These are phyloP conservation scores for Neomicropteryx cornuta DNA, from an alignment of 1,140 invertebrate genomes.

Conservation along the genomic window DNA sequence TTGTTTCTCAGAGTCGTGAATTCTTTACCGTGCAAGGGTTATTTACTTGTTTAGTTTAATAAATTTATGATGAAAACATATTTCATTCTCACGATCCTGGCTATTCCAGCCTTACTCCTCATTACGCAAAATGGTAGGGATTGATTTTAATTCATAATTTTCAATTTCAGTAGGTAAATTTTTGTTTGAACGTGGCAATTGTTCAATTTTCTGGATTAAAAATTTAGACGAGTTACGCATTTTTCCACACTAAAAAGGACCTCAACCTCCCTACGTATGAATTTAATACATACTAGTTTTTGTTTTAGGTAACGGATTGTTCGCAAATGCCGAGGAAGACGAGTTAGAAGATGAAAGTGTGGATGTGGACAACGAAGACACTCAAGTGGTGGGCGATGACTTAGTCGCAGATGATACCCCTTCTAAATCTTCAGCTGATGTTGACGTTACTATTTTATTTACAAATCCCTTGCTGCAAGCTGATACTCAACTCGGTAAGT, in stretches of 20 bases:
- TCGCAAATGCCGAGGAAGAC: conserved; percentile 61
- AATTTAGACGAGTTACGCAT: conserved; percentile 3
- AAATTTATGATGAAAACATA: conserved; percentile 37
- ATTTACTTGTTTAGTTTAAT: too few species aligned
- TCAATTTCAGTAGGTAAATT: conserved; percentile 9
- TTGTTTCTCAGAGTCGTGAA: too few species aligned
- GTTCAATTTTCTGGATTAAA: background rate
- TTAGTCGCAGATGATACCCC: conserved; percentile 64
- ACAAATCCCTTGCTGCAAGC: conserved; percentile 63
- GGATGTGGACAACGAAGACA: conserved; percentile 61
- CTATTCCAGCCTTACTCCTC: conserved; percentile 40
- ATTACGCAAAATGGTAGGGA: conserved; percentile 38
- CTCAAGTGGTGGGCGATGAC: conserved; percentile 48
- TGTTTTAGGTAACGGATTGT: conserved; percentile 45
- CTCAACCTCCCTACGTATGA: conserved; percentile 2
- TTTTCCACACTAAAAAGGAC: too few species aligned
- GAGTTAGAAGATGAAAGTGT: conserved; percentile 65
- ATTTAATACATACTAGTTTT: conserved; percentile 1
- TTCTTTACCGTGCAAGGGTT: too few species aligned
- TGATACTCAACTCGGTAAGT: conserved; percentile 47
- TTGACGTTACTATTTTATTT: conserved; percentile 86
- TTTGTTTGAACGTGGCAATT: conserved; percentile 15
- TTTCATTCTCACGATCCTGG: conserved; percentile 36
- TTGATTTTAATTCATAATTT: conserved; percentile 10
- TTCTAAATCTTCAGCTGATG: conserved; percentile 75